These are phyloP conservation scores for Pagrus major DNA, from an alignment of 2,113 vertebrate species.

Conservation along the genomic window DNA sequence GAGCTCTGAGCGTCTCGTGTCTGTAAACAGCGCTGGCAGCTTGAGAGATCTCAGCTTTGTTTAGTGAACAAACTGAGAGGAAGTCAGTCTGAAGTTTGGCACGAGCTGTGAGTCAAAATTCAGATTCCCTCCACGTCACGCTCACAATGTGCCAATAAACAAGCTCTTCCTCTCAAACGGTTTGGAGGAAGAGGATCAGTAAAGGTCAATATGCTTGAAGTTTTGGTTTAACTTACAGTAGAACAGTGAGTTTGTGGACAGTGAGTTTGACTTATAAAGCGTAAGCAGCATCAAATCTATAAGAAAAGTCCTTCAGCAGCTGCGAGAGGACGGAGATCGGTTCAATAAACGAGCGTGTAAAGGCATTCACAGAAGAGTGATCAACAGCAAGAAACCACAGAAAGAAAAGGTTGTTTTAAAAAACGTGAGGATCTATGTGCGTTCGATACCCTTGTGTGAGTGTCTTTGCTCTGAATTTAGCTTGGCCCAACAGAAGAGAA, in stretches of 20 bases:
- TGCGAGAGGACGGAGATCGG: not conserved
- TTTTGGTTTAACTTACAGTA: slow-evolving; percentile 39
- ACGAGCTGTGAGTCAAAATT: slow-evolving; percentile 42
- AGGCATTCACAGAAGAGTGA: slow-evolving; percentile 53
- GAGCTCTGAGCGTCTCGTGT: slow-evolving; percentile 21
- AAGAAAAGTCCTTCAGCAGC: not conserved
- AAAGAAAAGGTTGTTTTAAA: not conserved
- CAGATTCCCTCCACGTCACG: not conserved
- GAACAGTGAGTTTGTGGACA: not conserved
- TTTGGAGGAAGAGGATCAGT: slow-evolving; percentile 12
- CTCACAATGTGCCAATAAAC: not conserved
- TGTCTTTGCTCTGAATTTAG: slow-evolving; percentile 84
- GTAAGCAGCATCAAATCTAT: slow-evolving; percentile 53
- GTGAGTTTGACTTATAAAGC: slow-evolving; percentile 15
- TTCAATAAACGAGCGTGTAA: slow-evolving; percentile 7
- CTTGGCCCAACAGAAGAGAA: slow-evolving; percentile 83
- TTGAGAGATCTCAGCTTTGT: slow-evolving; percentile 50
- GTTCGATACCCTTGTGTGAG: slow-evolving; percentile 68
- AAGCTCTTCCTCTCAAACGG: not conserved
- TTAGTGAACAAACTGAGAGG: slow-evolving; percentile 54
- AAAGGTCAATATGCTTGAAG: slow-evolving; percentile 60
- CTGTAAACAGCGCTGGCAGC: slow-evolving; percentile 76
- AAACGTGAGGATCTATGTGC: slow-evolving; percentile 62
- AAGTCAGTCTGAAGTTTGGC: slow-evolving; percentile 59
- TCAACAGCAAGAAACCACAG: not conserved